Percentiles rank a stretch among this genome's conserved stretches.
phyloP scores from a whole-genome alignment of 2,113 vertebrate species.

The Raja brachyura region DNA sequence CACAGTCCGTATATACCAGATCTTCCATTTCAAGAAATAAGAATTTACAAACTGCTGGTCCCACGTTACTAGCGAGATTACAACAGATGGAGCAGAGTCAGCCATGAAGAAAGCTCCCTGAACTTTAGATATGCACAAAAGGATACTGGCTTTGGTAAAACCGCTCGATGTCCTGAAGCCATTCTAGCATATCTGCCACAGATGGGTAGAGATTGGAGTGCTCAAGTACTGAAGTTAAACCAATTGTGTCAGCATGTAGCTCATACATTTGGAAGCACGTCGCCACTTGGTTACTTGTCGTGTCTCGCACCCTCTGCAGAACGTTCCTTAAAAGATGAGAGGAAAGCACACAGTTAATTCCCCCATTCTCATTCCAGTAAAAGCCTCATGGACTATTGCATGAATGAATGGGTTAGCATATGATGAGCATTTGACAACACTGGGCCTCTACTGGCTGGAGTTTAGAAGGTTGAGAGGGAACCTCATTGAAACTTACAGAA shows the following conservation, averaged over 20 bases:
- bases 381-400: not conserved
- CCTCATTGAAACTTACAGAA: too few species aligned
- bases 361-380: not conserved
- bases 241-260: constrained; percentile 48
- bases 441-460: too few species aligned
- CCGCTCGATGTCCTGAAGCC: constrained; percentile 73
- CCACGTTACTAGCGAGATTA: not conserved
- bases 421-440: too few species aligned
- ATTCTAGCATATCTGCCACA: constrained; percentile 75
- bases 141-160: constrained; percentile 77
- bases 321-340: constrained; percentile 49
- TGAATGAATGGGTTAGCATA: too few species aligned
- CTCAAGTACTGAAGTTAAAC: constrained; percentile 47
- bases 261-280: constrained; percentile 60
- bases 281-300: constrained; percentile 55
- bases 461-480: too few species aligned
- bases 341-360: not conserved
- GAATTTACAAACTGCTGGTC: not conserved
- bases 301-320: constrained; percentile 64
- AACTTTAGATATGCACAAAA: constrained; percentile 39
- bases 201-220: constrained; percentile 64
- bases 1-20: not conserved
- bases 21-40: not conserved
- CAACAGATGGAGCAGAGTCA: not conserved
- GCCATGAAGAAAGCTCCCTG: not conserved